Base-by-base conservation (phyloP, 2,797 vertebrate genomes). In the Pterois miles region DNA sequence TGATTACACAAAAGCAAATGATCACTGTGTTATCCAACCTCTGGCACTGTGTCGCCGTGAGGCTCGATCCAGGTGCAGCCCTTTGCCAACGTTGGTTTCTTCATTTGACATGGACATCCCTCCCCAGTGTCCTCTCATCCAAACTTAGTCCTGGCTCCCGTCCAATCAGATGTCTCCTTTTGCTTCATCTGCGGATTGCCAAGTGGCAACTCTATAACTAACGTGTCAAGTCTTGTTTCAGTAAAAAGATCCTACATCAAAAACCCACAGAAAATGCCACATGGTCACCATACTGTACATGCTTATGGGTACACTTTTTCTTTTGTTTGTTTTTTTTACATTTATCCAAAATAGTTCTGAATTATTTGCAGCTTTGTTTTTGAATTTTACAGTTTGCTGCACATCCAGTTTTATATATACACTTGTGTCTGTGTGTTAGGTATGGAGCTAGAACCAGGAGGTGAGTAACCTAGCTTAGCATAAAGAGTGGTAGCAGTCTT, bases 111-210 rank as follows among this genome's bases (percentile, higher is more conserved):
- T 54, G 20, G 57, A 64, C 73, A 57, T 81, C 50, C 50, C 72
- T 87, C 78, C 82, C 71, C 78, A 13, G 85, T 64, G 88, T 75
- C 71, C 65, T 78, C 56, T 69, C 46, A 43, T 86, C 90, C 87
- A 91, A 89, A 90, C 84, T 91, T 89, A 91, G 87, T 83, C 58
- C 6, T 36, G 88, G 87, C 90, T 71, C 34, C 6, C 1, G 31
- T 90, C 88, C 92, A 91, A 68, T 88, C 72, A 73, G 60, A 89
- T 66, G 75, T 76, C 81, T 86, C 69, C 64, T 38, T 43, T 80
- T 76, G 83, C 89, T 53, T 59, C 78, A 69, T 73, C 65, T 29
- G 60, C 9, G 0, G 23, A 75, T 75, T 73, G 81, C 88, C 81
- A 81, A 85, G 71, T 62, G 81, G 86, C 68, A 78, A 83, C 83